Conservation (phyloP, 2,797 vertebrate species). For the Pygocentrus nattereri region DNA sequence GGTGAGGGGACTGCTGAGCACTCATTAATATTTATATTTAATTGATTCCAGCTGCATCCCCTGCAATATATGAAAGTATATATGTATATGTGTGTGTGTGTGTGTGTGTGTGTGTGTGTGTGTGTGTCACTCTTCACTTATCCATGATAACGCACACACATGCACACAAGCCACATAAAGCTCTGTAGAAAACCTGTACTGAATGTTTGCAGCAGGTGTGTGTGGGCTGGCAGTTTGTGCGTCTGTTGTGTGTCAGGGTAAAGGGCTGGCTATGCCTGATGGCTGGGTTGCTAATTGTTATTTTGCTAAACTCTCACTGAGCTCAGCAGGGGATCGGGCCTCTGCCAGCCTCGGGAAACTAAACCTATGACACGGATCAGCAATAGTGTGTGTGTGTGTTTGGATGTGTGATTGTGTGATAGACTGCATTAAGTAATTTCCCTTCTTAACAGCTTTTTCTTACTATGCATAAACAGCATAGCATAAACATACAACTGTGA, state of each 20-base stretch:
- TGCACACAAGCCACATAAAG: neutral
- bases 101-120: too few species aligned
- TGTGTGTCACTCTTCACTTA: constrained; percentile 3
- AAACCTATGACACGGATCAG: constrained; percentile 73
- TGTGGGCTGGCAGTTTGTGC: neutral
- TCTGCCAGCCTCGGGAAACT: constrained; percentile 75
- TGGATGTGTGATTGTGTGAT: constrained; percentile 20
- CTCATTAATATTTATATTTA: constrained; percentile 49
- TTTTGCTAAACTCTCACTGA: constrained; percentile 70
- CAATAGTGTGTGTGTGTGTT: constrained; percentile 47
- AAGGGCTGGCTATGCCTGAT: constrained; percentile 20
- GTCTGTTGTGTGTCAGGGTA: neutral
- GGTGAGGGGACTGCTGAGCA: constrained; percentile 21
- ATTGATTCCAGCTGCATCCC: constrained; percentile 31
- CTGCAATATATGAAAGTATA: constrained; percentile 35
- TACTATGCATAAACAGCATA: neutral
- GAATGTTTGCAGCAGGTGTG: constrained; percentile 36
- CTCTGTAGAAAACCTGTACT: neutral
- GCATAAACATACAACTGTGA: neutral
- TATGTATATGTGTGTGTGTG: too few species aligned
- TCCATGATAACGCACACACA: neutral
- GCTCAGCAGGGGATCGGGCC: constrained; percentile 67
- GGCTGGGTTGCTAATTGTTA: constrained; percentile 52
- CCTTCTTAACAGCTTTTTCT: neutral
- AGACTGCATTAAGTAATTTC: neutral